A percentile compares a stretch with the other conserved stretches of the same genome.
These are phyloP conservation scores for Melospiza georgiana DNA, from an alignment of 2,113 vertebrate genomes.

Conservation along the genomic window DNA sequence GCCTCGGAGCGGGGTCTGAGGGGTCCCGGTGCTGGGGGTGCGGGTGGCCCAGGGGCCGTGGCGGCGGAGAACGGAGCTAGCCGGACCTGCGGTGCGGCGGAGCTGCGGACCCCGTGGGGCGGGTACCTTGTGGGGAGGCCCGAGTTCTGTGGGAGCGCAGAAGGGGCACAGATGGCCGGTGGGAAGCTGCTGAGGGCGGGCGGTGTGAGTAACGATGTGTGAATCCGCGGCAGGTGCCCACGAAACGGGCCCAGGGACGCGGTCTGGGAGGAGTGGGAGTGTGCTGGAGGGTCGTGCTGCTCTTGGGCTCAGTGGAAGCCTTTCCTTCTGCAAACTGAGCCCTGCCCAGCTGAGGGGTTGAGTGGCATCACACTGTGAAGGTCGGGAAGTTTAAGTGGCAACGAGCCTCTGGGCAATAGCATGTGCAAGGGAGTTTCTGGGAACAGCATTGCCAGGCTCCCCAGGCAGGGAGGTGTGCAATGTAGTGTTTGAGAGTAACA, in stretches of 20 bases:
- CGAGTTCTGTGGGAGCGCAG: too few species aligned
- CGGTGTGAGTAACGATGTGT: background rate
- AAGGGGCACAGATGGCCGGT: background rate
- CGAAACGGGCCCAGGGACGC: background rate
- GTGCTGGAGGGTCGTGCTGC: too few species aligned
- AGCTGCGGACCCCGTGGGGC: background rate
- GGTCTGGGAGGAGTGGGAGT: background rate
- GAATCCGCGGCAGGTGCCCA: background rate
- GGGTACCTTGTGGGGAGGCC: too few species aligned
- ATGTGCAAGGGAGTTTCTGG: background rate
- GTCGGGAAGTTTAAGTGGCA: fast-evolving
- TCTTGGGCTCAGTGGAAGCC: background rate
- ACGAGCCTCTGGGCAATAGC: background rate
- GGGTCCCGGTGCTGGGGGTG: too few species aligned
- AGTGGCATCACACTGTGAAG: fast-evolving
- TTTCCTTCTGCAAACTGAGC: background rate
- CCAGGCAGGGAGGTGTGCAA: background rate
- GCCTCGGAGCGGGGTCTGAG: too few species aligned
- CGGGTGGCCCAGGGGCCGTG: too few species aligned
- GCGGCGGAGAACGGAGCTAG: too few species aligned
- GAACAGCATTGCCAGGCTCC: background rate
- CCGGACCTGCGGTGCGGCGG: background rate
- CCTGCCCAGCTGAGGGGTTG: too few species aligned
- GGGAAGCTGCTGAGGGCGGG: background rate
- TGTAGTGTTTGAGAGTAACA: too few species aligned